Percentiles rank a stretch among this genome's conserved stretches.
phyloP scores from a whole-genome alignment of 2,888 invertebrate genomes.

The Epirrhoe alternata region DNA sequence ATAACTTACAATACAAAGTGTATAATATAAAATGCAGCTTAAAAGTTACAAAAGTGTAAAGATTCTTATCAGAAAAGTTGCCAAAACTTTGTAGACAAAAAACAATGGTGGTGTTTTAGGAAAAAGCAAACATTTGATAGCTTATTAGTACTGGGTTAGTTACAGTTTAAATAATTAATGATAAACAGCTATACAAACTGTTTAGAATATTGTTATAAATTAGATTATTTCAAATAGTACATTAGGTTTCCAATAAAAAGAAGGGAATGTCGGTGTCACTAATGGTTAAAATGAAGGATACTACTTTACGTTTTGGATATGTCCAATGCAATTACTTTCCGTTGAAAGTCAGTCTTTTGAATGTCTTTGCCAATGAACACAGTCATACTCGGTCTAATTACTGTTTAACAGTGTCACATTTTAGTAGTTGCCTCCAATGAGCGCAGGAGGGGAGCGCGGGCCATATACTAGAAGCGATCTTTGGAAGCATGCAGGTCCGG shows the following conservation, averaged over 20 bases:
- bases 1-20: slow-evolving; percentile 16
- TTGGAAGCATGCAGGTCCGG: slow-evolving; percentile 90
- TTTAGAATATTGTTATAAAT: slow-evolving; percentile 9
- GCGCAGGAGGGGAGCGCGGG: slow-evolving; percentile 81
- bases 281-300: slow-evolving; percentile 33
- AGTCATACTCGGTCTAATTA: slow-evolving; percentile 36
- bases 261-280: slow-evolving; percentile 54
- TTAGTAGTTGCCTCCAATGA: slow-evolving; percentile 80
- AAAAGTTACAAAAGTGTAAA: slow-evolving; percentile 18
- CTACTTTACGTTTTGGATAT: slow-evolving; percentile 53
- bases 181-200: slow-evolving; percentile 24
- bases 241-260: slow-evolving; percentile 27
- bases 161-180: slow-evolving; percentile 31
- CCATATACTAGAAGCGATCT: slow-evolving; percentile 94
- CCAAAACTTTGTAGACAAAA: slow-evolving; percentile 8
- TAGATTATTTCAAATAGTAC: slow-evolving; percentile 12
- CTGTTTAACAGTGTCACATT: slow-evolving; percentile 74
- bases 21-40: slow-evolving; percentile 24
- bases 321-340: slow-evolving; percentile 51
- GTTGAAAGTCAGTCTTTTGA: slow-evolving; percentile 67
- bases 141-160: slow-evolving; percentile 12
- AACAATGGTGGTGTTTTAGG: background rate
- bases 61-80: slow-evolving; percentile 13
- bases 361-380: slow-evolving; percentile 61
- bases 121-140: slow-evolving; percentile 6